Evolutionary conservation across 2,888 invertebrate genomes (phyloP).

Genomic region (Allolobophora icterica): DNA sequence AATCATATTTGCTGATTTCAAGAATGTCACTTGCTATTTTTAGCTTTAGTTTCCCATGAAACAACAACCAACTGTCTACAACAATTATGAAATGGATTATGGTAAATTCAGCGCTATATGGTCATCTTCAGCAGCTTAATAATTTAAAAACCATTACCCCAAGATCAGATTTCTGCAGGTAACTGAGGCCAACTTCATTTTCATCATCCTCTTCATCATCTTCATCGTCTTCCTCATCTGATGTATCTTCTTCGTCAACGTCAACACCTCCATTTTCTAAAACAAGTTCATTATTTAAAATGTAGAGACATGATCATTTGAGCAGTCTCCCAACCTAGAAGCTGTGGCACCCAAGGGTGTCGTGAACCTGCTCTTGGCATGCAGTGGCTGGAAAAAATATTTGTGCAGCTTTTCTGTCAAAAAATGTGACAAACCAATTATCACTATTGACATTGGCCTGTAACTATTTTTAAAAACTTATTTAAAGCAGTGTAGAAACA

Average conservation of each 20-base stretch:
- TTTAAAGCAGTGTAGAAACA: too few relatives aligned
- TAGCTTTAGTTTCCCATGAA: not conserved
- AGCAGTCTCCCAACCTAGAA: too few relatives aligned
- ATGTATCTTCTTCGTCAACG: conserved; percentile 47
- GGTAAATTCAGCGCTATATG: too few relatives aligned
- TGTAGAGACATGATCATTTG: not conserved
- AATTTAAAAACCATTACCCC: conserved; percentile 68
- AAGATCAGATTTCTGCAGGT: conserved; percentile 66
- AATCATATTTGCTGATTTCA: not conserved
- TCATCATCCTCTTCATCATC: conserved; percentile 65
- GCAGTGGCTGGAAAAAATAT: too few relatives aligned
- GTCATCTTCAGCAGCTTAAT: not conserved
- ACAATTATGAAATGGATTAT: not conserved
- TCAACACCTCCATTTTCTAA: conserved; percentile 57
- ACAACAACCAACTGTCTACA: not conserved
- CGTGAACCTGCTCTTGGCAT: too few relatives aligned
- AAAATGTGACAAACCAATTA: too few relatives aligned
- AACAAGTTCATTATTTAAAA: conserved; percentile 56
- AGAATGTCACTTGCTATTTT: not conserved
- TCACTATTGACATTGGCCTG: too few relatives aligned
- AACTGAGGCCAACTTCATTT: conserved; percentile 74
- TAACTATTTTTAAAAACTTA: too few relatives aligned
- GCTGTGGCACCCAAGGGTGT: too few relatives aligned
- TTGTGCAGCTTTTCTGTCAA: too few relatives aligned
- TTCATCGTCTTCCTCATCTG: conserved; percentile 66